Conservation (phyloP, 2,888 invertebrate species). For the Athalia circularis region DNA sequence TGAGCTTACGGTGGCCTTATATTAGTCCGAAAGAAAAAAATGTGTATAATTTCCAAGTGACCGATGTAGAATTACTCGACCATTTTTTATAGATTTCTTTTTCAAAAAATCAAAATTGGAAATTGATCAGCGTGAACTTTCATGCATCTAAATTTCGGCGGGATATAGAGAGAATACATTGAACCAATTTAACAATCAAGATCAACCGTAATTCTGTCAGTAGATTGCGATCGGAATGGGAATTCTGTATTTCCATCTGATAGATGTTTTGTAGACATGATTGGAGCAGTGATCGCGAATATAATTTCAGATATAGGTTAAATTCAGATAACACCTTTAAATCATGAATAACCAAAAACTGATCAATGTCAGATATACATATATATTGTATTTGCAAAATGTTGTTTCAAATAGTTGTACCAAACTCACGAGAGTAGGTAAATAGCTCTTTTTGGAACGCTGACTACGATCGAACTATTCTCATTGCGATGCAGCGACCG, state of each 20-base stretch:
- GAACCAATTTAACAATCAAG: constrained; percentile 40
- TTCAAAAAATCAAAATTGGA: neutral
- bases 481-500: neutral
- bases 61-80: too few relatives aligned
- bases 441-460: neutral
- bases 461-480: neutral
- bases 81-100: too few relatives aligned
- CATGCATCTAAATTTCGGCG: neutral
- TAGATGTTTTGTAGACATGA: constrained; percentile 42
- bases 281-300: constrained; percentile 23
- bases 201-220: constrained; percentile 44
- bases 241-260: constrained; percentile 40
- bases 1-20: too few relatives aligned
- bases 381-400: neutral
- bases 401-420: constrained; percentile 15
- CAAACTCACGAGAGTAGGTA: constrained; percentile 16
- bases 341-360: constrained; percentile 30
- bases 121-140: constrained; percentile 26
- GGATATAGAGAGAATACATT: constrained; percentile 1
- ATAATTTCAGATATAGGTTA: constrained; percentile 36
- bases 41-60: too few relatives aligned
- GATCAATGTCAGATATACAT: constrained; percentile 25
- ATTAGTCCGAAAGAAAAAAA: too few relatives aligned
- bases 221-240: constrained; percentile 45
- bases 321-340: constrained; percentile 42